Evolutionary conservation across 1,140 invertebrate genomes (phyloP), one percentile per base, ranked within the genome.

Genomic region (Pseudomyrmex concolor): DNA sequence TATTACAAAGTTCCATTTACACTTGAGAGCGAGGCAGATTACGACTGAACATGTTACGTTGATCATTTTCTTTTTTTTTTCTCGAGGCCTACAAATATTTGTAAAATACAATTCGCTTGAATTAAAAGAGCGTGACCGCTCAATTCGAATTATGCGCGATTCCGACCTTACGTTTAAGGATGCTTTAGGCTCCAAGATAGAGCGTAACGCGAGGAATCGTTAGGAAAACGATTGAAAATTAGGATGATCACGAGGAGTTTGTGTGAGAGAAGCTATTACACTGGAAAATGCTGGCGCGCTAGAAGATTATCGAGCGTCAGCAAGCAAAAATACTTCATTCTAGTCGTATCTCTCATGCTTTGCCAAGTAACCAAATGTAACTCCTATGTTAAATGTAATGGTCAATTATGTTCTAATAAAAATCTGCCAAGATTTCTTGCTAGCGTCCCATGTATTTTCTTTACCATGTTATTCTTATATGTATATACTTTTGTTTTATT

Each of bases 361-460:
- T 90, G 82, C 71, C 84, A 84, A 89, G 85, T 90, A 90, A 86
- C 64, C 74, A 89, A 90, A 88, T 90, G 84, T 89, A 88, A 90
- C 74, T 90, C 78, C 83, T 90, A 77, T 90, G 89, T 90, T 90
- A 88, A 84, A 59, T 90, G 89, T 90, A 90, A 90, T 82, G 64
- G 73, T 89, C 89, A 90, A 90, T 90, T 89, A 89, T 90, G 89
- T 90, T 90, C 83, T 90, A 90, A 90, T 90, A 90, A 90, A 34
- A 90, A 90, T 90, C 89, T 86, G 89, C 82, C 82, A 90, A 88
- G 70, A 90, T 88, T 87, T 76, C 34, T 87, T 83, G 77, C 82
- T 73, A 74, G 12, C 45, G 43, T 15, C 12, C 12, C 51, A 59
- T 60, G 2, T 15, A 19, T 34, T 84, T 85, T 13, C 54, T 71